Conservation (phyloP, 2,888 invertebrate genomes). For the Beris chalybata region DNA sequence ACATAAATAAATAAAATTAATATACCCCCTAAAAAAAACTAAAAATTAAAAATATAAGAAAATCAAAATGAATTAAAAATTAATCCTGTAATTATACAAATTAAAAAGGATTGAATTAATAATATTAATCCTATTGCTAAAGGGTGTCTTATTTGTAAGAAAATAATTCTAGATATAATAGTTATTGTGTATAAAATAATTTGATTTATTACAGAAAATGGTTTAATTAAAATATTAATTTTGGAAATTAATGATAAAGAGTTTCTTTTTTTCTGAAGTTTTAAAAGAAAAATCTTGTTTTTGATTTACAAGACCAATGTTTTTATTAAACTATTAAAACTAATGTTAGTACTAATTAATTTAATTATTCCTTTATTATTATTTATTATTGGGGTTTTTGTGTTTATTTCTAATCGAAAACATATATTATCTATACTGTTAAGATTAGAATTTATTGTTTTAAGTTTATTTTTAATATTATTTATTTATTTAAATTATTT, state of each 20-base stretch:
- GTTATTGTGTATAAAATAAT: too few relatives aligned
- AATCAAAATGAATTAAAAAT: constrained; percentile 57
- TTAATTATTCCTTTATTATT: constrained; percentile 55
- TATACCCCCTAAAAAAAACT: constrained; percentile 67
- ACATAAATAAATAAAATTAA: constrained; percentile 56
- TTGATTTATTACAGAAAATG: too few relatives aligned
- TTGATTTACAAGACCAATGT: constrained; percentile 69
- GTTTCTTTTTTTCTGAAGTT: constrained; percentile 63
- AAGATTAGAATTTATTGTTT: constrained; percentile 64
- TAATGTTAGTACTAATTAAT: too few relatives aligned
- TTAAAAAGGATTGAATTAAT: too few relatives aligned
- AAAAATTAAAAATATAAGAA: constrained; percentile 65
- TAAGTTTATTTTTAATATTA: constrained; percentile 60
- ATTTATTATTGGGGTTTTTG: constrained; percentile 59
- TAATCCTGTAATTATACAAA: background rate
- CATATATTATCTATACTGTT: constrained; percentile 64
- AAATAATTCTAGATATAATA: too few relatives aligned
- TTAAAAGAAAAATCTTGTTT: constrained; percentile 61
- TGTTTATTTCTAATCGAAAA: constrained; percentile 62
- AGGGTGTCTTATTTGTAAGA: too few relatives aligned
- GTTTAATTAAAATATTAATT: constrained; percentile 63
- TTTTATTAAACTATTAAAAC: too few relatives aligned
- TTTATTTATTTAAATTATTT: constrained; percentile 57
- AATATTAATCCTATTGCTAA: too few relatives aligned
- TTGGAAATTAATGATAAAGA: constrained; percentile 68